These are phyloP conservation scores for Hypocryptadius cinnamomeus DNA, from an alignment of 2,113 vertebrate species.

Conservation along the genomic window DNA sequence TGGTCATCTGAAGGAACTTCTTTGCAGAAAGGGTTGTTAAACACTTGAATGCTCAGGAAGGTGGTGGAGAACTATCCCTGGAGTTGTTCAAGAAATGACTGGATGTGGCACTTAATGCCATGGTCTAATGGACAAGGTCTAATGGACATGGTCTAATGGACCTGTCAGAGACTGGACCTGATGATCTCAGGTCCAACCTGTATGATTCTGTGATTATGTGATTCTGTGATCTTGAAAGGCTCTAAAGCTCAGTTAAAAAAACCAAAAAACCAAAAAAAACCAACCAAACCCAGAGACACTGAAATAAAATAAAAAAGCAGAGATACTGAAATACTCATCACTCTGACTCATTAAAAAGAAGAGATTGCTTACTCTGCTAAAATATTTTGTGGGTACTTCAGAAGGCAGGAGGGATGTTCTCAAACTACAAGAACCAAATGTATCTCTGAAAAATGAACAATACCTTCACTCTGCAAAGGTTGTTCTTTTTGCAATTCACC, in stretches of 20 bases:
- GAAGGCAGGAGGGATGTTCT: background rate
- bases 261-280: background rate
- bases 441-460: background rate
- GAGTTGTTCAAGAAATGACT: background rate
- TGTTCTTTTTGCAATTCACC: background rate
- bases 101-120: accelerated
- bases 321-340: background rate
- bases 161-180: background rate
- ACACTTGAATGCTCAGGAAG: background rate
- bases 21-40: background rate
- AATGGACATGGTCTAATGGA: too few relatives aligned
- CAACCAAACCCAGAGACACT: background rate
- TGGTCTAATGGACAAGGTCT: background rate
- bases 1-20: background rate
- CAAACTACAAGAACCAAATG: background rate
- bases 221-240: background rate
- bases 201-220: too few relatives aligned
- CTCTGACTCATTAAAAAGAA: background rate
- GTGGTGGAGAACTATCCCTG: background rate
- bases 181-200: background rate
- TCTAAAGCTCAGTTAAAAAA: background rate
- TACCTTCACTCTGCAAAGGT: background rate
- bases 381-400: background rate
- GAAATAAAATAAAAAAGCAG: background rate
- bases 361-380: background rate